phyloP scores from a whole-genome alignment of 1,140 invertebrate genomes.

The Condylostylus longicornis region DNA sequence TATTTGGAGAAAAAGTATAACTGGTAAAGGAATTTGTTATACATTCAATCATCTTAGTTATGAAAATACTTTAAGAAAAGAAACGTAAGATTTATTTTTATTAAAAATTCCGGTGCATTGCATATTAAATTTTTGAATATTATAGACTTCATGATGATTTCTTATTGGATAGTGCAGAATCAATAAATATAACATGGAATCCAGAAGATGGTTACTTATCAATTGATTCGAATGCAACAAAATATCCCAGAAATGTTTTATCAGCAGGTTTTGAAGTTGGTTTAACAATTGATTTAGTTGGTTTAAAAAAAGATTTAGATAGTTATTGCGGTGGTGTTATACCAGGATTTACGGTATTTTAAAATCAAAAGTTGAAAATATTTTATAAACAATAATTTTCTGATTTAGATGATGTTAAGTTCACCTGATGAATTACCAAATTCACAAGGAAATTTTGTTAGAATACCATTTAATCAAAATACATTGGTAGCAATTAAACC shows the following conservation, averaged over 20 bases:
- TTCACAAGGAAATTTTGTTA: slow-evolving; percentile 41
- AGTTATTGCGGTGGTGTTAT: slow-evolving; percentile 50
- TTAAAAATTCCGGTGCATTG: not conserved
- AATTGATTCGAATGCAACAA: slow-evolving; percentile 34
- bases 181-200: slow-evolving; percentile 13
- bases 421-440: slow-evolving; percentile 43
- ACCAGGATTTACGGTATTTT: slow-evolving; percentile 46
- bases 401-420: too few species aligned
- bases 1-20: slow-evolving; percentile 44
- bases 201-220: slow-evolving; percentile 42
- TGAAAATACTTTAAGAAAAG: slow-evolving; percentile 39
- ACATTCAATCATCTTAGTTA: slow-evolving; percentile 50
- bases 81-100: slow-evolving; percentile 21
- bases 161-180: slow-evolving; percentile 6
- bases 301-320: slow-evolving; percentile 42
- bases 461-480: slow-evolving; percentile 35
- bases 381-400: too few species aligned
- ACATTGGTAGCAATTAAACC: slow-evolving; percentile 43
- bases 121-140: not conserved
- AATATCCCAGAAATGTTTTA: slow-evolving; percentile 39
- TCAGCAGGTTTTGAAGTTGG: slow-evolving; percentile 44
- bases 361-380: too few species aligned
- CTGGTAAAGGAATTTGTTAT: slow-evolving; percentile 53
- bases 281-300: slow-evolving; percentile 40
- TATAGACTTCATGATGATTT: too few species aligned